phyloP scores from a whole-genome alignment of 2,113 vertebrate species.

The Gallinago undulata region DNA sequence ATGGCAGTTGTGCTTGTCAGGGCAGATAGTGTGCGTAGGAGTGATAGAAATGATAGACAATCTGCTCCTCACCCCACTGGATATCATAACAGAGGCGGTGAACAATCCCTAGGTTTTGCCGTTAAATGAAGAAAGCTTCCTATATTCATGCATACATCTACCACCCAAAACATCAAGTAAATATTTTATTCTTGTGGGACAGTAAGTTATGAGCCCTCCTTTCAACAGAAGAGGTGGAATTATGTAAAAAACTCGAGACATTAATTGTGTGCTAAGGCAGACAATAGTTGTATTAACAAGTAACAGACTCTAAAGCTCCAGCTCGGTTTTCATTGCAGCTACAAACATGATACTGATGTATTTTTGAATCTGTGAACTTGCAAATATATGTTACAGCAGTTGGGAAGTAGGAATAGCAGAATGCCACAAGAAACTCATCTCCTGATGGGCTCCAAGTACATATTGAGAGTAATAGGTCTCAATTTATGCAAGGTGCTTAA shows the following conservation, averaged over 20 bases:
- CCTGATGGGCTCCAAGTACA: neutral
- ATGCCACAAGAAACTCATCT: neutral
- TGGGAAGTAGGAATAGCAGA: neutral
- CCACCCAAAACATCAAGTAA: neutral
- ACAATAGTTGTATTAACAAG: neutral
- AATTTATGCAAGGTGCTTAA: slow-evolving; percentile 10
- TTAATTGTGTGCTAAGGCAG: neutral
- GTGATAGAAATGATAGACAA: slow-evolving; percentile 1
- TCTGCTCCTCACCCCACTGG: neutral
- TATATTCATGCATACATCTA: neutral
- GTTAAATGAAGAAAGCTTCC: neutral
- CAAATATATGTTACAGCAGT: neutral
- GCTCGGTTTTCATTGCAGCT: neutral
- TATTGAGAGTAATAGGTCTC: neutral
- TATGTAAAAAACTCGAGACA: neutral
- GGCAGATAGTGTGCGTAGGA: neutral
- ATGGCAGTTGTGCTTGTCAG: slow-evolving; percentile 37
- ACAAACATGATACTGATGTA: neutral
- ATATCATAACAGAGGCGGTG: neutral
- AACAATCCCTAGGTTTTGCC: neutral
- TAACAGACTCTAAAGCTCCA: neutral
- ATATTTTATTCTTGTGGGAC: neutral
- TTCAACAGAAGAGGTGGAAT: neutral
- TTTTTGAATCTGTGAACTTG: neutral
- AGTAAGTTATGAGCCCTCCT: neutral